Conservation (phyloP, 1,140 invertebrate genomes). For the Brachionus koreanus region DNA sequence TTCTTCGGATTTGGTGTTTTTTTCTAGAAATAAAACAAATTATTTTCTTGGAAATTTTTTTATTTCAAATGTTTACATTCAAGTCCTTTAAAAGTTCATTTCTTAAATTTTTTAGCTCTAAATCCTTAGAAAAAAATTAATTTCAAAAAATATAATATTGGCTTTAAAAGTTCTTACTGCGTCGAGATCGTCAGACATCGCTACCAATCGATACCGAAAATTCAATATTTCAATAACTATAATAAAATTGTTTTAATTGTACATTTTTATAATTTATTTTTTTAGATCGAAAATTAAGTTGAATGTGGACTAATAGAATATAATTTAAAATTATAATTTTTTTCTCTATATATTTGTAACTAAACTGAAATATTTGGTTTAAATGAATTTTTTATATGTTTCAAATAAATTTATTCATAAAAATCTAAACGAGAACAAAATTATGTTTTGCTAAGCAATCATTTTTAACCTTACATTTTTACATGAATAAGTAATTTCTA, state of each 20-base stretch:
- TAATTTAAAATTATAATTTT: not conserved
- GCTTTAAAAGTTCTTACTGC: not conserved
- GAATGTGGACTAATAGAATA: not conserved
- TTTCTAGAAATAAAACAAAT: not conserved
- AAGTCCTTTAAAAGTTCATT: not conserved
- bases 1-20: not conserved
- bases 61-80: not conserved
- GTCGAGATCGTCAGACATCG: not conserved
- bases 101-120: not conserved
- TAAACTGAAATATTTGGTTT: not conserved
- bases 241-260: slow-evolving; percentile 1
- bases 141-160: not conserved
- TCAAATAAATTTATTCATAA: not conserved
- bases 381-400: not conserved
- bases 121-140: not conserved
- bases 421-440: not conserved
- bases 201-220: not conserved
- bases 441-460: not conserved
- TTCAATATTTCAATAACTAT: slow-evolving; percentile 3
- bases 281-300: not conserved
- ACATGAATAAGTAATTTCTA: not conserved
- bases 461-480: not conserved
- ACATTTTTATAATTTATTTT: slow-evolving; percentile 8
- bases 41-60: not conserved
- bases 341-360: not conserved